Base-by-base conservation (phyloP, 2,113 vertebrate species). In the Plecotus auritus region DNA sequence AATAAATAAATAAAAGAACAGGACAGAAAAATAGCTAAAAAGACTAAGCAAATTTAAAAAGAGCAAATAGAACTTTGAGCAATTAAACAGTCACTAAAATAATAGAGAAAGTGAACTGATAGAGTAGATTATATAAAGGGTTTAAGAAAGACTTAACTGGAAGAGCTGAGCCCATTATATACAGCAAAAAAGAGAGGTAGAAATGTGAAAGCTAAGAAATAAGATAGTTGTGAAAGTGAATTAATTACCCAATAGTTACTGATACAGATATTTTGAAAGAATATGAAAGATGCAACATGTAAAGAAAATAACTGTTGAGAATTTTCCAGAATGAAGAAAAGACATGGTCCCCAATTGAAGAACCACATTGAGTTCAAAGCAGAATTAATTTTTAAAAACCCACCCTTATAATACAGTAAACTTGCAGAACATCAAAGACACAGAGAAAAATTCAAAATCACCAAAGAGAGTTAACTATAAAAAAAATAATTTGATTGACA, bases 261-360 rank as follows among this genome's bases (percentile, higher is more conserved):
- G 72, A 91, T 11, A 18, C 16, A 51, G 85, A 88, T 64, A 51
- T 90, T 66, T 22, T 56, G 72, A 64, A 76, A 86, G 26, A 70
- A 49, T 2, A 0, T 26, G 51, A 45, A 67, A 74, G 28, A 67
- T n/a, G 20, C 4, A 66, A 1, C 18, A 35, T 26, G 35, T 56
- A 9, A 82, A 87, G 22, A 54, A 54, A 76, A 2, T 56, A 87
- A 76, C 10, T 40, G 20, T 14, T 17, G 30, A 83, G 87, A 72
- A 67, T 93, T 95, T 92, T 56, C 69, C 23, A 80, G 66, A 64
- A 70, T 42, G 59, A n/a, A 96, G 47, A 32, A 45, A 85, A 93
- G 95, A 77, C 6, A 69, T 1, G 18, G 13, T 70, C 32, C 13
- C 11, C 35, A 67, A n/a, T 0, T 17, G 9, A 93, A 84, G 45